Conservation (phyloP, 2,113 vertebrate genomes). For the Cavia porcellus region DNA sequence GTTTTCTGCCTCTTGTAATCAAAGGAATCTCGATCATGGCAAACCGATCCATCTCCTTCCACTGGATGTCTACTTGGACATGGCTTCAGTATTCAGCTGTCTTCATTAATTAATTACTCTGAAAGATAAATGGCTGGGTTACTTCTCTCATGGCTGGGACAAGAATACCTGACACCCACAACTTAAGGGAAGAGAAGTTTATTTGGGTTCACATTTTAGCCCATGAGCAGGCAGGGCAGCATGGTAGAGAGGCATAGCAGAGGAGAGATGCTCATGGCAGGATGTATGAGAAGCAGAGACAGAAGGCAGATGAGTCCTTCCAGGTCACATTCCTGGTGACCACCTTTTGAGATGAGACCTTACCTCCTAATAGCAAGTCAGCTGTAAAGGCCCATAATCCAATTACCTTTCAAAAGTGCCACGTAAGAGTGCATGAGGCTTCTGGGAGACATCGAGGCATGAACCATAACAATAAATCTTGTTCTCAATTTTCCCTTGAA, state of each 20-base stretch:
- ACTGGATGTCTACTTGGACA: background rate
- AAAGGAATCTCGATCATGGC: background rate
- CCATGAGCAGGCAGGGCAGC: background rate
- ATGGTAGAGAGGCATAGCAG: background rate
- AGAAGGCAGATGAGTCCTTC: background rate
- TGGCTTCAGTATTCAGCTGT: background rate
- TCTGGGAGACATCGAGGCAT: background rate
- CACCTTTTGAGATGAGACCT: background rate
- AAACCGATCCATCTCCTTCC: background rate
- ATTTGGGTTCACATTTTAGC: background rate
- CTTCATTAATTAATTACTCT: background rate
- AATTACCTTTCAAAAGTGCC: background rate
- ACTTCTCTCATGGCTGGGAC: background rate
- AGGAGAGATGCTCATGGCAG: background rate
- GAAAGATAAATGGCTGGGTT: background rate
- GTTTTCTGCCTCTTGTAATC: background rate
- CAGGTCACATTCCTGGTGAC: background rate
- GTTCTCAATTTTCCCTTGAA: background rate
- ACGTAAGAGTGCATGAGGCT: background rate
- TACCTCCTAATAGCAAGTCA: background rate
- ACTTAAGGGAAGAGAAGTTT: background rate
- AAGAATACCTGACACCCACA: background rate
- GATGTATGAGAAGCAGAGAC: background rate
- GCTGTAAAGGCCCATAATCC: background rate
- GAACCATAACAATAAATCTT: background rate